Percentiles rank a stretch among this genome's conserved stretches.
Conservation (phyloP, 2,888 invertebrate species). For the Serrognathus titanus region DNA sequence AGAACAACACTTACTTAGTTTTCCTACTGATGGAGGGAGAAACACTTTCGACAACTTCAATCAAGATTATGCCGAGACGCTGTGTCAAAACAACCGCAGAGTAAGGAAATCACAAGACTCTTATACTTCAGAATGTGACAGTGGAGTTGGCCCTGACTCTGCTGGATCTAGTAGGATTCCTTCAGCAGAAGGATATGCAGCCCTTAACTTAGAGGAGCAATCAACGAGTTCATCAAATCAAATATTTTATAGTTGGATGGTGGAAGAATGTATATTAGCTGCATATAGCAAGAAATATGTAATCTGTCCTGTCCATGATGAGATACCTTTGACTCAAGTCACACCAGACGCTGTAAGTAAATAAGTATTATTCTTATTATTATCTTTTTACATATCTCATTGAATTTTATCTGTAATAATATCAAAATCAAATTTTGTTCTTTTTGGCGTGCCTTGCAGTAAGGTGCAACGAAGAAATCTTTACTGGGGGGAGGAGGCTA, state of each 20-base stretch:
- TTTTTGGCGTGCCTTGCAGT: too few relatives aligned
- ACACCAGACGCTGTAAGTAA: constrained; percentile 84
- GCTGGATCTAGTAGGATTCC: constrained; percentile 77
- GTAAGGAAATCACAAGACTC: constrained; percentile 65
- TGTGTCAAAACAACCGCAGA: constrained; percentile 30
- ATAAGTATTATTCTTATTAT: too few relatives aligned
- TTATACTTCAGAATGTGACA: constrained; percentile 78
- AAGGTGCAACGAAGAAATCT: too few relatives aligned
- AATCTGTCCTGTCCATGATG: constrained; percentile 77
- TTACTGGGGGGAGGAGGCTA: too few relatives aligned
- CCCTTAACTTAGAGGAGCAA: constrained; percentile 44
- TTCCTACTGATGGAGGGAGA: constrained; percentile 29
- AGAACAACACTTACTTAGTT: constrained; percentile 37
- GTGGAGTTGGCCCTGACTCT: constrained; percentile 82
- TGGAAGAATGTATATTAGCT: constrained; percentile 92
- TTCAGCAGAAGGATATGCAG: constrained; percentile 74
- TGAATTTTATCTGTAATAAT: too few relatives aligned
- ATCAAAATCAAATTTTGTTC: too few relatives aligned
- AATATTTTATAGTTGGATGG: constrained; percentile 76
- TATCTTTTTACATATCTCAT: too few relatives aligned
- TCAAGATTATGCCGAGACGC: constrained; percentile 17
- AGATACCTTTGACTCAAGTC: constrained; percentile 70
- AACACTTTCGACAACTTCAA: constrained; percentile 19
- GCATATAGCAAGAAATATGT: constrained; percentile 71
- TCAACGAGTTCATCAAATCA: constrained; percentile 29